Base-by-base conservation (phyloP, 2,113 vertebrate species). In the Apodemus speciosus region DNA sequence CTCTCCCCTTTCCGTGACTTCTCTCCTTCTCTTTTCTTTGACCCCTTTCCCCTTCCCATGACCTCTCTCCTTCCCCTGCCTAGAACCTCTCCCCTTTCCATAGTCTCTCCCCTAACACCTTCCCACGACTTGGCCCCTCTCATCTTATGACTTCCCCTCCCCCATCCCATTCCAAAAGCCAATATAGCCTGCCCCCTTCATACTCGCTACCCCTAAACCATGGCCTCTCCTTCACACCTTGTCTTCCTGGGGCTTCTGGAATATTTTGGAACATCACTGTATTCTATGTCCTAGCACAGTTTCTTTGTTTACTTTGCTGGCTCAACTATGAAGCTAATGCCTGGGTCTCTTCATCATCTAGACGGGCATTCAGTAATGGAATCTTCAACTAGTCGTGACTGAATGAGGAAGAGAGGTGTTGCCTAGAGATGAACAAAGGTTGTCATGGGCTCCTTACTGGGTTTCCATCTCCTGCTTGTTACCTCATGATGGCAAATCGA, bases 111-210 rank as follows among this genome's bases (percentile, higher is more conserved):
- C 14, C 13, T 81, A n/a, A 8, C 53, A 14, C 35, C 56, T 40
- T 40, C 23, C 53, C 38, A 5, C 40, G 23, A 9, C 2, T 4
- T 60, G 21, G 15, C n/a, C 14, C n/a, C n/a, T 30, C 7, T 56
- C 6, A 10, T 30, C 25, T 1, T 6, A 80, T 21, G 21, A 8
- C 53, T 21, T 38, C 9, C 2, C 40, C 21, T 8, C 2, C 11
- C 38, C 27, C 6, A 16, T 21, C 0, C 35, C 8, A 25, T 5
- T 69, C n/a, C 73, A 43, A 25, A 3, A 4, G 8, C 10, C 56
- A 35, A 0, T 9, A 15, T 1, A 1, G 7, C 15, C 40, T 40
- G n/a, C n/a, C n/a, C n/a, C n/a, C n/a, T n/a, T n/a, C n/a, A n/a
- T n/a, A n/a, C n/a, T n/a, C n/a, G n/a, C n/a, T n/a, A 20, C 18